Conservation (phyloP, 2,113 vertebrate genomes). For the Candoia aspera region DNA sequence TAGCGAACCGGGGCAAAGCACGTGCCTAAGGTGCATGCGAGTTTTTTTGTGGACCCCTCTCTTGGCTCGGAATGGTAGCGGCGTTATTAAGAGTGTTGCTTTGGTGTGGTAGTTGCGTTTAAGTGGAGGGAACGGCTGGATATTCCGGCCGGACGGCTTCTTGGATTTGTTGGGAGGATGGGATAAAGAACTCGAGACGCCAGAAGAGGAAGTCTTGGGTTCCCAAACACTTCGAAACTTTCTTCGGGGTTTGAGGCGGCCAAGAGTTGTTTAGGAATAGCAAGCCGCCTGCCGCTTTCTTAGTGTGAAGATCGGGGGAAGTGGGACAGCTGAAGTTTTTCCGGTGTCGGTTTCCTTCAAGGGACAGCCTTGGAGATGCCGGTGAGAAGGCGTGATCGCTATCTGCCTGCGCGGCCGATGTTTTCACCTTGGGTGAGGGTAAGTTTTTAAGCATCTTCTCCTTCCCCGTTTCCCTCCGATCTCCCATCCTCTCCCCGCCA, state of each 20-base stretch:
- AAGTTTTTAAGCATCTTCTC: not conserved
- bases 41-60: not conserved
- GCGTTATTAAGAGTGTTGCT: conserved; percentile 15
- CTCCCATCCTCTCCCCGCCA: too few relatives aligned
- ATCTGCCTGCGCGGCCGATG: not conserved
- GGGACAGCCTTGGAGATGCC: conserved; percentile 29
- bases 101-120: not conserved
- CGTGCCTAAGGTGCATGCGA: not conserved
- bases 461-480: not conserved
- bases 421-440: conserved; percentile 40
- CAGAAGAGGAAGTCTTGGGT: not conserved
- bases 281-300: not conserved
- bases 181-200: not conserved
- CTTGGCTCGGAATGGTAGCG: conserved; percentile 23
- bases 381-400: conserved; percentile 36
- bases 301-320: not conserved
- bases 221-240: not conserved
- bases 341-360: too few relatives aligned
- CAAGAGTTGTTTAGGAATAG: not conserved
- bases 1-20: not conserved
- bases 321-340: not conserved
- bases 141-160: not conserved
- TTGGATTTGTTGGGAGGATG: not conserved
- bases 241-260: not conserved
- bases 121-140: not conserved